Evolutionary conservation across 2,113 vertebrate species (phyloP).

Genomic region (Pipra filicauda): DNA sequence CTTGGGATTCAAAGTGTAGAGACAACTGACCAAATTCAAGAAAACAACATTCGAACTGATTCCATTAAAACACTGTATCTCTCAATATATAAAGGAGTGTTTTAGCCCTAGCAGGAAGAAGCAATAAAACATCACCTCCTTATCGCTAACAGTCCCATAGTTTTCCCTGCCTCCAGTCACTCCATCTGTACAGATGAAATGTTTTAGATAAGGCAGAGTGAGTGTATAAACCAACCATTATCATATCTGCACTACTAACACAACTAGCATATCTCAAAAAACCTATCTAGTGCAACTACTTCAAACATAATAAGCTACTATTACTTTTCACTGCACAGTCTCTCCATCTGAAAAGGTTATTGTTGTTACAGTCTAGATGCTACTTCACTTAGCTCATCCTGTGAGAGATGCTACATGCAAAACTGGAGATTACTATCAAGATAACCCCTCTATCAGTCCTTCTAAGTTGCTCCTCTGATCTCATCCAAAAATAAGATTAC

Average conservation of each 20-base stretch:
- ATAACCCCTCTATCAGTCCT: constrained; percentile 1
- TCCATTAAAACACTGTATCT: background rate
- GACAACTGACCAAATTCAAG: background rate
- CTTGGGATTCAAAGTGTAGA: background rate
- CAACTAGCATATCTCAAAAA: background rate
- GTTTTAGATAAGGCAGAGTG: background rate
- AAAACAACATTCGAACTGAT: background rate
- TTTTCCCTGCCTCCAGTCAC: background rate
- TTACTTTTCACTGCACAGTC: constrained; percentile 3
- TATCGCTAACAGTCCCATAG: background rate
- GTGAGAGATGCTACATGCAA: background rate
- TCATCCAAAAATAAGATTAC: constrained; percentile 57
- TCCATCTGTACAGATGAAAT: background rate
- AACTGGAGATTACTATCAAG: constrained; percentile 19
- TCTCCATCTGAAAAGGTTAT: constrained; percentile 34
- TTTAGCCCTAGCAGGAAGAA: background rate
- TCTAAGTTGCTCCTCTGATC: background rate
- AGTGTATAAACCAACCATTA: background rate
- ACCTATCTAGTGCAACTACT: background rate
- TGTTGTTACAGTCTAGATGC: background rate
- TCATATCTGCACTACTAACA: background rate
- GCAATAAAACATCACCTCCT: background rate
- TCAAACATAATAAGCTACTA: background rate
- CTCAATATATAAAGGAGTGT: background rate
- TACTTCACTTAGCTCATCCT: background rate